Evolutionary conservation across 2,888 invertebrate genomes (phyloP).

Genomic region (Coleophora flavipennella): DNA sequence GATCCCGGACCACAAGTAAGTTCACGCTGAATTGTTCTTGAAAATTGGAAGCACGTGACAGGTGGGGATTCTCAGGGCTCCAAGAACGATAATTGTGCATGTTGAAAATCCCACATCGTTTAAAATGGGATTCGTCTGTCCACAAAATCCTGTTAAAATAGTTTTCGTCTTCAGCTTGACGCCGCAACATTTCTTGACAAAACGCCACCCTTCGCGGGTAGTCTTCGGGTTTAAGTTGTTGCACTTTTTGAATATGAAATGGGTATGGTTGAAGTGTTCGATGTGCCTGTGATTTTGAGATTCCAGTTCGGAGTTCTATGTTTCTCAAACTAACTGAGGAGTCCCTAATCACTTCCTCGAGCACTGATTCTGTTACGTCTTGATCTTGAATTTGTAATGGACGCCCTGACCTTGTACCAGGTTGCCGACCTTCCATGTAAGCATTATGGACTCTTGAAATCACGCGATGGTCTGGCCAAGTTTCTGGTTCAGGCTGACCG

Average conservation of each 20-base stretch:
- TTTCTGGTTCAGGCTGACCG: neutral
- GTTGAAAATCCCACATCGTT: constrained; percentile 5
- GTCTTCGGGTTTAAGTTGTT: constrained; percentile 8
- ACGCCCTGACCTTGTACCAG: constrained; percentile 4
- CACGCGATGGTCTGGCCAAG: constrained; percentile 4
- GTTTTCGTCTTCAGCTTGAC: constrained; percentile 1
- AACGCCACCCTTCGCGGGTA: constrained; percentile 10
- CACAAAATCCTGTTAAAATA: constrained; percentile 5
- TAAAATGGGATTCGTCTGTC: constrained; percentile 7
- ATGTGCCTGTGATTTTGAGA: constrained; percentile 8
- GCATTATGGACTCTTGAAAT: constrained; percentile 6
- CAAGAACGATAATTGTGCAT: constrained; percentile 4
- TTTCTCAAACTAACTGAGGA: constrained; percentile 6
- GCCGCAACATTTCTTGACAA: constrained; percentile 9
- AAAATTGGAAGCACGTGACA: too few relatives aligned
- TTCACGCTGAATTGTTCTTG: neutral
- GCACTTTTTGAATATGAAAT: constrained; percentile 5
- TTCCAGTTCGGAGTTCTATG: constrained; percentile 5
- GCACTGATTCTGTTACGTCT: constrained; percentile 3
- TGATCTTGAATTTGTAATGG: neutral
- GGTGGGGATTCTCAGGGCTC: neutral
- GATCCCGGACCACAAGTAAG: neutral
- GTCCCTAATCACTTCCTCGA: constrained; percentile 6
- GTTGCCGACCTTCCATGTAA: constrained; percentile 3
- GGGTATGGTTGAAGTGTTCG: constrained; percentile 3